Base-by-base conservation (phyloP, 2,888 invertebrate genomes). In the Melinaea marsaeus region DNA sequence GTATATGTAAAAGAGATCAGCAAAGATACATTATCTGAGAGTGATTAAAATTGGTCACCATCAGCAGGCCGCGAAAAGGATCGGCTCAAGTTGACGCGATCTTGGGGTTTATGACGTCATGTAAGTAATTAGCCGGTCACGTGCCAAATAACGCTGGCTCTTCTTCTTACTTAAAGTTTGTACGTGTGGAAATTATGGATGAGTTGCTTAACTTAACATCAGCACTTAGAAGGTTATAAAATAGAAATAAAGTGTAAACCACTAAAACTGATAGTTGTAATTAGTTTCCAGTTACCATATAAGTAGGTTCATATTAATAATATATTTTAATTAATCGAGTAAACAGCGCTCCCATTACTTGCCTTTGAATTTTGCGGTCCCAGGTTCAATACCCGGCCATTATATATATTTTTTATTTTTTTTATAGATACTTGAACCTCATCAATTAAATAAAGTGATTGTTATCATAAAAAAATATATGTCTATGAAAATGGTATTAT, bases 71-170 rank as follows among this genome's bases (percentile, higher is more conserved):
- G 54, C 61, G 61, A 56, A 67, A 67, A 66, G 60, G 63, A 55
- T 57, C 57, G 61, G 65, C 57, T 67, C 61, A 57, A 60, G 65
- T 65, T 67, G 67, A 67, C 67, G 59, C 63, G 61, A 63, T 64
- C 58, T 65, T 60, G 61, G 61, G 62, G 61, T 67, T 67, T 65
- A 65, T 63, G 59, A 58, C 60, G 59, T 57, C 65, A 65, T 67
- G 65, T 67, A 67, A 65, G 65, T 67, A 67, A 67, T 67, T 67
- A 67, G 63, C 63, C 61, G 55, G 61, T 65, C 65, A 65, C 65
- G 67, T 63, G 63, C 67, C 65, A 67, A 67, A 67, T 67, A 67
- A 67, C 61, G 61, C 62, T 60, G 45, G 55, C 46, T 60, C 64
- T 67, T 65, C 63, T 48, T 60, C 58, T 61, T 65, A 65, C 67